Evolutionary conservation across 2,113 vertebrate genomes (phyloP).

Genomic region (Lepisosteus osseus): DNA sequence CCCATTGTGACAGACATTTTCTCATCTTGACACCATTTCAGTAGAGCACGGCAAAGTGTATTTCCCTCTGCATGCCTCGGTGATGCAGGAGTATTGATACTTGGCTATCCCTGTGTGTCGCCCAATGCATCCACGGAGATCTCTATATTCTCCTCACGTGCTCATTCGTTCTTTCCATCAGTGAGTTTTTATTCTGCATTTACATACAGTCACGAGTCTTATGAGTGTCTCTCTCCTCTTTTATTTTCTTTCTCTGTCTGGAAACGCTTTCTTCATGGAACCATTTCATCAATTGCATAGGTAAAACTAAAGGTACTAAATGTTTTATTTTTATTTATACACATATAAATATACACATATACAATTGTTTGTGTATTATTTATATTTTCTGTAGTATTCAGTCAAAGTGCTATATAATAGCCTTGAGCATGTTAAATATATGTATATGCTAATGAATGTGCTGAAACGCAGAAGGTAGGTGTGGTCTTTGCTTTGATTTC

Average conservation of each 20-base stretch:
- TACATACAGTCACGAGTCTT: slow-evolving; percentile 75
- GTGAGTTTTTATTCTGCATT: slow-evolving; percentile 58
- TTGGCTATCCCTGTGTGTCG: too few relatives aligned
- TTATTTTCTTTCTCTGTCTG: slow-evolving; percentile 79
- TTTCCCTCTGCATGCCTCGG: background rate
- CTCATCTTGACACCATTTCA: background rate
- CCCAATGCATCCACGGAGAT: too few relatives aligned
- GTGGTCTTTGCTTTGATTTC: slow-evolving; percentile 41
- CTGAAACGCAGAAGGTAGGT: slow-evolving; percentile 74
- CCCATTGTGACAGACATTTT: too few relatives aligned
- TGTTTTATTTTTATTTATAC: slow-evolving; percentile 59
- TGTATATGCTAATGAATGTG: slow-evolving; percentile 24
- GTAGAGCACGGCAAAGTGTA: slow-evolving; percentile 11
- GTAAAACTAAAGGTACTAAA: slow-evolving; percentile 98
- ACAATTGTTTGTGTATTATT: slow-evolving; percentile 31
- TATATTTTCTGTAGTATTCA: slow-evolving; percentile 19
- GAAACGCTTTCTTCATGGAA: slow-evolving; percentile 95
- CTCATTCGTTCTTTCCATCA: slow-evolving; percentile 57
- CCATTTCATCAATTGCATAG: slow-evolving; percentile 96
- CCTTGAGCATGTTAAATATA: slow-evolving; percentile 32
- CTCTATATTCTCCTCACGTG: background rate
- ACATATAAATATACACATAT: slow-evolving; percentile 58
- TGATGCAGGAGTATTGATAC: background rate
- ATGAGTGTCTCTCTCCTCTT: slow-evolving; percentile 77
- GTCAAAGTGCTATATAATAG: slow-evolving; percentile 29